Evolutionary conservation across 2,797 vertebrate species (phyloP), one percentile per base, ranked within the genome.

Genomic region (Epinephelus coioides): DNA sequence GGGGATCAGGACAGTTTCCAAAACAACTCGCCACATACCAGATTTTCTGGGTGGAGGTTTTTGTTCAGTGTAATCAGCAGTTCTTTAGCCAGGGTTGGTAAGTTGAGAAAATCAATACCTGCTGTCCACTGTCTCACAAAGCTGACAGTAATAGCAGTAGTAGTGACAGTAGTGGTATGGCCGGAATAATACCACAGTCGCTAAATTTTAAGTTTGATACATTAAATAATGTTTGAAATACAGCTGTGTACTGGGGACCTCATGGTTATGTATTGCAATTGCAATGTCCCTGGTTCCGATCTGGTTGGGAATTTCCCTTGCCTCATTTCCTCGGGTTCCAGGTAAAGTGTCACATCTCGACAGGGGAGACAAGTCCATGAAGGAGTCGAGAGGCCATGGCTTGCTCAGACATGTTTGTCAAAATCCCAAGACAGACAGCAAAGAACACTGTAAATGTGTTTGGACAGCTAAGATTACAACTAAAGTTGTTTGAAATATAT

Each of bases 1-100:
- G 21, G 69, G 67, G 78, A 30, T 27, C 54, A 27, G 69, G 59
- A 18, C 38, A 5, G 69, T 53, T 34, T 75, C 30, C 72, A 61
- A 51, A 46, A 51, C 51, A 69, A 73, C 66, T 63, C 27, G 51
- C 56, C 30, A 67, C 34, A 65, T 50, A 64, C 21, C 57, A 50
- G 51, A 72, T 73, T 68, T 59, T 67, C 47, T 67, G 60, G 67
- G 43, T 71, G 76, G 57, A 83, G 1, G 38, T 56, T 73, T 68
- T 44, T 53, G 40, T 57, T 60, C 47, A 69, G 46, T 19, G 61
- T 38, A 50, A 44, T 62, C 17, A n/a, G n/a, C 44, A 46, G 13
- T 40, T 50, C 27, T 44, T 62, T 14, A 18, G 21, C 21, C 61
- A 14, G 21, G 27, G 12, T 57, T 49, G 5, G 14, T 50, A 4